Conservation (phyloP, 2,113 vertebrate species). For the Stigmatopora argus region DNA sequence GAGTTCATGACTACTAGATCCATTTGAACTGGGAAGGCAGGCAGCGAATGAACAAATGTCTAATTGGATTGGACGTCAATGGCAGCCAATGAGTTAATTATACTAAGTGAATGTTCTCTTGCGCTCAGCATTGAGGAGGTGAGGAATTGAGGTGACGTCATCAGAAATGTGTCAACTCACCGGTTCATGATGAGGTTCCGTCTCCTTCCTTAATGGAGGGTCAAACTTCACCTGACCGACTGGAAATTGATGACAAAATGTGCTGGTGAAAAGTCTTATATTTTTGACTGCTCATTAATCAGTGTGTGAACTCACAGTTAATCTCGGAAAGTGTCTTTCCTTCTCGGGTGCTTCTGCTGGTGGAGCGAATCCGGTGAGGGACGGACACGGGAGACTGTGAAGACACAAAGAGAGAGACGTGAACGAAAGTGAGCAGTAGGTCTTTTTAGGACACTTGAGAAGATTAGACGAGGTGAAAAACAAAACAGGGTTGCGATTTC, state of each 20-base stretch:
- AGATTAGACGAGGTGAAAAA: constrained; percentile 17
- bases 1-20: no score
- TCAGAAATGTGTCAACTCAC: constrained; percentile 69
- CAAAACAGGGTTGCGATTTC: constrained; percentile 32
- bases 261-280: neutral
- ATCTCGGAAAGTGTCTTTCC: constrained; percentile 97
- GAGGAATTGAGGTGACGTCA: constrained; percentile 27
- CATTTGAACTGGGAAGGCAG: no score
- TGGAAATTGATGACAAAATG: constrained; percentile 20
- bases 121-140: constrained; percentile 9
- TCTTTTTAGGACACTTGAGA: constrained; percentile 7
- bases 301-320: constrained; percentile 80
- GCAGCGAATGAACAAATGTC: neutral
- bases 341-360: constrained; percentile 89
- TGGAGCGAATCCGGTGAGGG: constrained; percentile 93
- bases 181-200: constrained; percentile 92
- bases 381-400: constrained; percentile 85
- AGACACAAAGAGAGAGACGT: constrained; percentile 20
- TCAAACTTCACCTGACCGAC: constrained; percentile 92
- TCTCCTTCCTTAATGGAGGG: constrained; percentile 90
- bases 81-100: neutral
- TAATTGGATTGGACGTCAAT: neutral
- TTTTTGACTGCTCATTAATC: neutral
- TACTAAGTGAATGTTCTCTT: constrained; percentile 15
- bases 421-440: neutral